Percentiles rank a stretch among this genome's conserved stretches.
Evolutionary conservation across 2,888 invertebrate genomes (phyloP).

Genomic region (Byasa hedistus): DNA sequence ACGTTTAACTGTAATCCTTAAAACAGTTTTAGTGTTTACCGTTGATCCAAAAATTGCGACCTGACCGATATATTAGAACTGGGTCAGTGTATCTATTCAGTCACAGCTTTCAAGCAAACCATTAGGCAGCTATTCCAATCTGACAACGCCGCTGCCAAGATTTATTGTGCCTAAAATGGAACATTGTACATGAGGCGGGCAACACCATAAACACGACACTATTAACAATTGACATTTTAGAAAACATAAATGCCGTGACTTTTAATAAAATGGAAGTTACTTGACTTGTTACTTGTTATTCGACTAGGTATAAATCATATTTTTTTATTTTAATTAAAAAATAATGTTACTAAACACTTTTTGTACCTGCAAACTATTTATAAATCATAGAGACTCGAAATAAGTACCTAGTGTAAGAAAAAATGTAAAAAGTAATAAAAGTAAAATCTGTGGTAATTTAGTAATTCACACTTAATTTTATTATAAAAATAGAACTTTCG

Average conservation of each 20-base stretch:
- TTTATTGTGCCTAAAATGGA: conserved; percentile 24
- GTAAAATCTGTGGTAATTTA: too few relatives aligned
- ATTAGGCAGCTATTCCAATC: conserved; percentile 23
- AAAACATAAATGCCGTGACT: too few relatives aligned
- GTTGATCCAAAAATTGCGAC: neutral
- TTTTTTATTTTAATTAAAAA: neutral
- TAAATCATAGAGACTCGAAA: too few relatives aligned
- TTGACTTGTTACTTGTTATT: too few relatives aligned
- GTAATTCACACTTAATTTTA: too few relatives aligned
- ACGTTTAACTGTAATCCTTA: neutral
- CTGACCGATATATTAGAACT: conserved; percentile 18
- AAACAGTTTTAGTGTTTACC: neutral
- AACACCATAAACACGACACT: neutral
- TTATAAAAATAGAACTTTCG: too few relatives aligned
- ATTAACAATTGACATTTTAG: conserved; percentile 2
- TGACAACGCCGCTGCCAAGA: conserved; percentile 21
- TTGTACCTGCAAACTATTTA: neutral
- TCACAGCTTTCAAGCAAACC: conserved; percentile 23
- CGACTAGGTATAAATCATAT: too few relatives aligned
- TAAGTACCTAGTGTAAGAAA: too few relatives aligned
- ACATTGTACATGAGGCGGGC: conserved; percentile 9
- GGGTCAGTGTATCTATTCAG: conserved; percentile 21
- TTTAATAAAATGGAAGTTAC: too few relatives aligned
- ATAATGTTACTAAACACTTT: neutral
- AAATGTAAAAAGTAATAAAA: neutral